These are phyloP conservation scores for Tetrapedia diversipes DNA, from an alignment of 2,888 invertebrate species.

Conservation along the genomic window DNA sequence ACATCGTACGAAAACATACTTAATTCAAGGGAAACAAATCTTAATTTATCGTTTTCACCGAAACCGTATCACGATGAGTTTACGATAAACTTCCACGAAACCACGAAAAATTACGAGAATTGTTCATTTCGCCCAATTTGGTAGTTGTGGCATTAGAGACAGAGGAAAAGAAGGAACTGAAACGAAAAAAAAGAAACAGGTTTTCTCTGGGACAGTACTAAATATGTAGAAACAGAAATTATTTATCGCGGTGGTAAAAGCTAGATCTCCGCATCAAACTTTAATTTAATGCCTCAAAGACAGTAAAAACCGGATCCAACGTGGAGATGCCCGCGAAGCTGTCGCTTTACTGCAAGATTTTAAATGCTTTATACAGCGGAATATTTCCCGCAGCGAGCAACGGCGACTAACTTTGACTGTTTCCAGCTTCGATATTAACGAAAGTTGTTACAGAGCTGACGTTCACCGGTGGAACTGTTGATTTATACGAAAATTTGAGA, in stretches of 20 bases:
- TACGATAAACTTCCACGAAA: too few species aligned
- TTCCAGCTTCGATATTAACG: not conserved
- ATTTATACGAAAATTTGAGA: constrained; percentile 12
- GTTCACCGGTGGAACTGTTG: constrained; percentile 7
- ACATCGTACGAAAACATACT: too few species aligned
- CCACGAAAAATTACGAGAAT: too few species aligned
- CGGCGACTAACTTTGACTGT: constrained; percentile 3
- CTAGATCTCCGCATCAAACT: not conserved
- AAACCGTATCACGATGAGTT: too few species aligned
- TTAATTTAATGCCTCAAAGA: constrained; percentile 3
- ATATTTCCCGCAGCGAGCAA: constrained; percentile 4
- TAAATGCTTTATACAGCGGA: constrained; percentile 2
- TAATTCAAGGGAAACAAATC: too few species aligned
- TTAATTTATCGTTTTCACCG: too few species aligned
- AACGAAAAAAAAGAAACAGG: too few species aligned
- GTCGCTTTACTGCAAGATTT: constrained; percentile 17
- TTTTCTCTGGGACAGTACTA: too few species aligned
- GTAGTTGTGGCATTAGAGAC: too few species aligned
- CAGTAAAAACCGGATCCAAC: constrained; percentile 8
- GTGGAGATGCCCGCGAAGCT: not conserved
- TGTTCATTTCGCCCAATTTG: too few species aligned
- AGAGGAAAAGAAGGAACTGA: not conserved
- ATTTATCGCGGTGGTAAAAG: not conserved
- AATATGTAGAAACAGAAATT: not conserved
- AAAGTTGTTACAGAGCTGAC: constrained; percentile 2